Base-by-base conservation (phyloP, 2,888 invertebrate genomes). In the Drosophila koepferae region DNA sequence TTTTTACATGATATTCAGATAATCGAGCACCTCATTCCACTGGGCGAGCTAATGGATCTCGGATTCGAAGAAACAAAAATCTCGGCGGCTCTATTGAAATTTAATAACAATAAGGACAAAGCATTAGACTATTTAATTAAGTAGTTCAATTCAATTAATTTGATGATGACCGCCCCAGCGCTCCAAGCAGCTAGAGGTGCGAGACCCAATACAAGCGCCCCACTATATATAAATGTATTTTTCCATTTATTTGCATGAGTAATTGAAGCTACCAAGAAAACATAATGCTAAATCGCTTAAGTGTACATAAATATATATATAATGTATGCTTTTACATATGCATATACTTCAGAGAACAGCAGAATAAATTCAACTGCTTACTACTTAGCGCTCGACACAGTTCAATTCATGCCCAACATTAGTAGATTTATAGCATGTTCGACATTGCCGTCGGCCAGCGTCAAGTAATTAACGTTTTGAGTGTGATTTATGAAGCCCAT, bases 341-440 rank as follows among this genome's bases (percentile, higher is more conserved):
- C 56, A 51, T 63, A 68, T 59, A 68, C 18, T 72, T 62, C 62
- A 64, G 80, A 72, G 65, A 78, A 62, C 44, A 51, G 77, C 77
- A 72, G 65, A 88, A 76, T 82, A 82, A 88, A 84, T 87, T 84
- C 41, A 54, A 28, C 28, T 67, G 43, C 66, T 62, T 55, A 49
- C 51, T 63, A 62, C 64, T 69, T 71, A 63, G 44, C 48, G 43
- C 62, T 63, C 53, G 58, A 18, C 20, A 28, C 31, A 18, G 14
- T 53, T 88, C 61, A 88, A 72, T 91, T 92, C 86, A 92, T 91
- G 40, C 91, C 81, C 58, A 91, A 76, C 92, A 98, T 97, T 28
- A 99, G 96, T 61, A 99, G 94, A 92, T 98, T 98, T 65, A 98
- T 96, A 18, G 99, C 99, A 23, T 97, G 97, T 90, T 97, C 97